Base-by-base conservation (phyloP, 2,888 invertebrate species). In the Bhutanitis thaidina region DNA sequence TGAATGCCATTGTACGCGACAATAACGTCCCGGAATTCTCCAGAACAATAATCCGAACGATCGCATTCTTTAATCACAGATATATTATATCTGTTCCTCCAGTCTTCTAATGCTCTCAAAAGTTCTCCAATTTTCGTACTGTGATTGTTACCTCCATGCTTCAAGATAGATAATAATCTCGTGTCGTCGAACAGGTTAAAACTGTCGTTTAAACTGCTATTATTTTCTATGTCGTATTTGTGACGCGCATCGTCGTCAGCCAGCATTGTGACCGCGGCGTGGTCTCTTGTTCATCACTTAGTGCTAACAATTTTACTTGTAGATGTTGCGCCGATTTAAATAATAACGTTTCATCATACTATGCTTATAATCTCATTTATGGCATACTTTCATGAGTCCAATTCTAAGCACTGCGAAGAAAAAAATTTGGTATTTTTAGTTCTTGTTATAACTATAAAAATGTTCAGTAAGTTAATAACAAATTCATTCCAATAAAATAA, bases 1-100 rank as follows among this genome's bases (percentile, higher is more conserved):
- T 98, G 97, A 57, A 94, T 91, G 49, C 91, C 86, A 51, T 92
- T 91, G 75, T 96, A 96, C 0, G 89, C 89, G 2, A 90, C 71
- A 25, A 94, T 90, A 57, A 94, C 77, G 56, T 92, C 91, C 49
- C 91, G 80, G 49, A 93, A 85, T 47, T 88, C 85, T 0, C 92
- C 92, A 7, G 90, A 87, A 67, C 94, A 94, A 74, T 92, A 93
- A 54, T 83, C 80, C 1, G 78, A 74, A 9, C 67, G 66, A 20
- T 77, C 74, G 52, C 88, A 89, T 69, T 86, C 86, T 54, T 81
- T 85, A 7, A 75, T 64, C 0, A 81, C 72, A 1, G 82, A 77
- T 30, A 52, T 52, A 57, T 88, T 88, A 58, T 80, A 82, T 64
- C 65, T 77, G 57, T 71, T 81, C 43, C 82, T 64, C 69, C 73